Evolutionary conservation across 2,113 vertebrate genomes (phyloP).

Genomic region (Atractosteus spatula): DNA sequence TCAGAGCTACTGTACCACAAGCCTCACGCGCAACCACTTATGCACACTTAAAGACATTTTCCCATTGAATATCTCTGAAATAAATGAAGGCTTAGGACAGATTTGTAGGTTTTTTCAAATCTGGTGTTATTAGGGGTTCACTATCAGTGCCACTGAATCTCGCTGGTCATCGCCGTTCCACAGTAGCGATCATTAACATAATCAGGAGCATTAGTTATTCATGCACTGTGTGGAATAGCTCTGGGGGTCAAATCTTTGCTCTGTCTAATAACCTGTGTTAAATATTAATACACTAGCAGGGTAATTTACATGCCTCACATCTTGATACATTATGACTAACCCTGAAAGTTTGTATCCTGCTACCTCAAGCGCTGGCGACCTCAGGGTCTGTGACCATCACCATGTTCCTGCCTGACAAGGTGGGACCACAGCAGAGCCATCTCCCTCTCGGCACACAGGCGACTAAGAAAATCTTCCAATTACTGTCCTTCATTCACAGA

Average conservation of each 20-base stretch:
- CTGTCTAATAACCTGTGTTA: slow-evolving; percentile 77
- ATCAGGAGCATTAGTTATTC: slow-evolving; percentile 75
- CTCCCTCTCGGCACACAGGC: slow-evolving; percentile 34
- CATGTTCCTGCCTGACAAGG: background rate
- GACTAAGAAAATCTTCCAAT: too few relatives aligned
- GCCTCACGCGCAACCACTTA: background rate
- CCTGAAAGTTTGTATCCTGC: background rate
- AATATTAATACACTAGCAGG: slow-evolving; percentile 71
- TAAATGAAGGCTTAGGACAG: too few relatives aligned
- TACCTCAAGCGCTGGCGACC: slow-evolving; percentile 10
- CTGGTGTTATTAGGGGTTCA: slow-evolving; percentile 58
- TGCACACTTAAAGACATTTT: slow-evolving; percentile 41
- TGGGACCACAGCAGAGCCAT: too few relatives aligned
- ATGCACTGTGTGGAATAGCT: slow-evolving; percentile 66
- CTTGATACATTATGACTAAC: slow-evolving; percentile 24
- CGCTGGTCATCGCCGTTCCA: slow-evolving; percentile 60
- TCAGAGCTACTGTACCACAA: too few relatives aligned
- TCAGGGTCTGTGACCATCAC: background rate
- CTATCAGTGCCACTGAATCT: slow-evolving; percentile 50
- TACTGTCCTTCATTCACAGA: too few relatives aligned
- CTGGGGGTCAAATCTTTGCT: slow-evolving; percentile 67
- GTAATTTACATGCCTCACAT: slow-evolving; percentile 71
- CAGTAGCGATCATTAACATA: slow-evolving; percentile 68
- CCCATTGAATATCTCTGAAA: background rate
- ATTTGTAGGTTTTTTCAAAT: slow-evolving; percentile 39